Conservation (phyloP, 1,140 invertebrate genomes). For the Nasonia giraulti region DNA sequence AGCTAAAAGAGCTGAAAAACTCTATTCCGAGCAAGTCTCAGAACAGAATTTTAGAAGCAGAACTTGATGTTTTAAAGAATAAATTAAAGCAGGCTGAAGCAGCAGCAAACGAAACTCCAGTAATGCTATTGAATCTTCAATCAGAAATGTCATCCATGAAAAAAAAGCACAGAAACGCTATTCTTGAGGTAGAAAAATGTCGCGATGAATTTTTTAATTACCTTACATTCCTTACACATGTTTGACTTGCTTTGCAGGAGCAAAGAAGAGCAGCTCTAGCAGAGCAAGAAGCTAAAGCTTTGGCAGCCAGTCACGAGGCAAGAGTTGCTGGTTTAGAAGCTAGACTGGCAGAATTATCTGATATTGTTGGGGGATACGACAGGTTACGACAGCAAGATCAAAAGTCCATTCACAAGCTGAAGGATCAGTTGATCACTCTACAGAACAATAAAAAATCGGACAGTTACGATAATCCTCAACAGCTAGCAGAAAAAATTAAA, state of each 20-base stretch:
- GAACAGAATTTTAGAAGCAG: conserved; percentile 77
- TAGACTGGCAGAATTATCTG: conserved; percentile 86
- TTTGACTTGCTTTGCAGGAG: conserved; percentile 71
- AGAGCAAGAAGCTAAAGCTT: conserved; percentile 80
- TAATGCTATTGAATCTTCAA: conserved; percentile 80
- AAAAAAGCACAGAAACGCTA: conserved; percentile 80
- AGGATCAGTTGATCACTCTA: conserved; percentile 72
- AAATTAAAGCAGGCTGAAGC: conserved; percentile 78
- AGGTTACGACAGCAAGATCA: conserved; percentile 83
- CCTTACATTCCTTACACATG: conserved; percentile 32
- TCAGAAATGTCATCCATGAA: conserved; percentile 83
- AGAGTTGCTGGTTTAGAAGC: conserved; percentile 86
- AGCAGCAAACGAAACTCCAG: conserved; percentile 78
- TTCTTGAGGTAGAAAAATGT: conserved; percentile 76
- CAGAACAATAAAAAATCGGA: conserved; percentile 63
- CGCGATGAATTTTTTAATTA: conserved; percentile 54
- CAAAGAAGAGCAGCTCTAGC: conserved; percentile 80
- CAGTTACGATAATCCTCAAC: conserved; percentile 59
- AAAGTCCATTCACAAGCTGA: conserved; percentile 82
- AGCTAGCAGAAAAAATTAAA: conserved; percentile 65
- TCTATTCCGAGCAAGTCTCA: conserved; percentile 73
- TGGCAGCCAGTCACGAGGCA: conserved; percentile 82
- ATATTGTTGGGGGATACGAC: conserved; percentile 87
- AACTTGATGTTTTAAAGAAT: conserved; percentile 79
- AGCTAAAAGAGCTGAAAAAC: conserved; percentile 74